Conservation (phyloP, 2,888 invertebrate genomes). For the Plutella xylostella region DNA sequence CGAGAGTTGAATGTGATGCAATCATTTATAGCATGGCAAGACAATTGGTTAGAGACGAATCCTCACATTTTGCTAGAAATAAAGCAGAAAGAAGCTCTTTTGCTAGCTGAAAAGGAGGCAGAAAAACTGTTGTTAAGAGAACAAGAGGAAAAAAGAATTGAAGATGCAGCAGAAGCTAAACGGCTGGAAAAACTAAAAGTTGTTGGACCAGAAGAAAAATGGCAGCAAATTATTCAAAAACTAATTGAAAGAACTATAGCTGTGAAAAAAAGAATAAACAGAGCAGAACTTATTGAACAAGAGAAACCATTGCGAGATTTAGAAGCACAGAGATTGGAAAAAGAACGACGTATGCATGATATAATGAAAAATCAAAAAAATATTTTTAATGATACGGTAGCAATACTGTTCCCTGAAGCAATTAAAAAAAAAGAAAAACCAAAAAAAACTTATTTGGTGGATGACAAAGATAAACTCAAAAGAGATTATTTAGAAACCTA, state of each 20-base stretch:
- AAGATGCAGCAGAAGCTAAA: constrained; percentile 62
- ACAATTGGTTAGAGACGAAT: constrained; percentile 63
- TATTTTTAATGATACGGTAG: constrained; percentile 76
- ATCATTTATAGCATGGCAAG: constrained; percentile 71
- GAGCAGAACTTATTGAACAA: constrained; percentile 69
- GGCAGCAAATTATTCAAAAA: constrained; percentile 74
- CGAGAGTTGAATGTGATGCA: constrained; percentile 65
- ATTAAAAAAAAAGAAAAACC: constrained; percentile 53
- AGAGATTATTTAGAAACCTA: constrained; percentile 48
- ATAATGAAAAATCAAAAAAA: constrained; percentile 68
- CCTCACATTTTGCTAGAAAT: constrained; percentile 46
- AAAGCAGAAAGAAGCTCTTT: constrained; percentile 46
- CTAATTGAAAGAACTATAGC: constrained; percentile 74
- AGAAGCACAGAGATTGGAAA: constrained; percentile 67
- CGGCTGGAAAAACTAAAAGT: constrained; percentile 45
- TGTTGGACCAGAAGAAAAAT: constrained; percentile 62
- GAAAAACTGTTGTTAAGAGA: constrained; percentile 45
- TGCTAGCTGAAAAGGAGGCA: constrained; percentile 52
- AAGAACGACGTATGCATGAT: constrained; percentile 67
- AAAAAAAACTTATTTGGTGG: constrained; percentile 51
- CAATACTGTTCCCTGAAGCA: constrained; percentile 72
- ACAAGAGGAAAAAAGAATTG: constrained; percentile 54
- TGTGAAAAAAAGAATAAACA: constrained; percentile 72
- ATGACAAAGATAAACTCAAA: constrained; percentile 44
- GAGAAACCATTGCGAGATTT: constrained; percentile 72